phyloP scores from a whole-genome alignment of 2,888 invertebrate species.

The Dioctria rufipes region DNA sequence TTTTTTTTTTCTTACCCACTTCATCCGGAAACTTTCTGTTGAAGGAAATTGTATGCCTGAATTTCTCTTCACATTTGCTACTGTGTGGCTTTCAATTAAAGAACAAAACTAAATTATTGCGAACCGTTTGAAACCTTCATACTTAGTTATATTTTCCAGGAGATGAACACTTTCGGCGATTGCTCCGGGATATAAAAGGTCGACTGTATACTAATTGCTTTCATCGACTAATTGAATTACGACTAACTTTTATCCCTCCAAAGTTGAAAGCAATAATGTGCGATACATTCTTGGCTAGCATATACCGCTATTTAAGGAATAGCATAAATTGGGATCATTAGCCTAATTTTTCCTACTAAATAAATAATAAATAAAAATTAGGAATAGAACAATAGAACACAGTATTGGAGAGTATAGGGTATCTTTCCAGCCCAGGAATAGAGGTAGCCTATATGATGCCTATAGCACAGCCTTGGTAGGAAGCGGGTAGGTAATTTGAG shows the following conservation, averaged over 20 bases:
- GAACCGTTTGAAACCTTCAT: conserved; percentile 24
- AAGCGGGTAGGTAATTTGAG: too few relatives aligned
- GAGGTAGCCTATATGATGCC: too few relatives aligned
- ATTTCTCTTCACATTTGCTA: not conserved
- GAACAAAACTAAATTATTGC: conserved; percentile 21
- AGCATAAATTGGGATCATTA: too few relatives aligned
- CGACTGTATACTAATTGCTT: conserved; percentile 24
- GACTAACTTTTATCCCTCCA: not conserved
- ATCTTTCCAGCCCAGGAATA: too few relatives aligned
- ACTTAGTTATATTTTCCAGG: conserved; percentile 22
- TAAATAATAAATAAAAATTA: too few relatives aligned
- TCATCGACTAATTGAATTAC: conserved; percentile 28
- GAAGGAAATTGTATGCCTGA: not conserved
- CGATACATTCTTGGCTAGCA: too few relatives aligned
- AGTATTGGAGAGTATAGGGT: too few relatives aligned
- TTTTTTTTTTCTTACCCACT: conserved; percentile 7
- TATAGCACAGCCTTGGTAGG: too few relatives aligned
- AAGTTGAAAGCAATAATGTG: too few relatives aligned
- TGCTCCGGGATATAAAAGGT: conserved; percentile 22
- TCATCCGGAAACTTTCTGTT: conserved; percentile 30
- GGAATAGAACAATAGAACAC: too few relatives aligned
- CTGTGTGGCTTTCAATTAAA: conserved; percentile 6
- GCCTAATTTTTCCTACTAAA: too few relatives aligned
- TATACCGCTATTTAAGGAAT: too few relatives aligned
- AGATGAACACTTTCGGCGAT: conserved; percentile 28